phyloP scores from a whole-genome alignment of 30 jellyfish, hydroid and myxozoan species.

The Rhopilema esculentum region DNA sequence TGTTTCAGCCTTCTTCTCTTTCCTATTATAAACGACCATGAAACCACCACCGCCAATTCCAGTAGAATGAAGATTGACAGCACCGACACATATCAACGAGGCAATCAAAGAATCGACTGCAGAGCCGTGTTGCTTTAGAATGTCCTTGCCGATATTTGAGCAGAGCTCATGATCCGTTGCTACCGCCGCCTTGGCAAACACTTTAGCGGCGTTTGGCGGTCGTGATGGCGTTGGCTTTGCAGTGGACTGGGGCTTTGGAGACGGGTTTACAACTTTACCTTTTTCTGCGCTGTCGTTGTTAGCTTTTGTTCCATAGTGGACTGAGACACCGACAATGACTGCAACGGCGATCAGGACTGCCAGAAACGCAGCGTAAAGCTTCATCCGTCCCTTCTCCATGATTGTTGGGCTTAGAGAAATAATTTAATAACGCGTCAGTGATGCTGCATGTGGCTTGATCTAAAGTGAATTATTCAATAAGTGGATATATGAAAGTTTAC shows the following conservation, averaged over 20 bases:
- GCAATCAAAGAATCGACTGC: slow-evolving; percentile 95
- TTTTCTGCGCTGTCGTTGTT: not conserved
- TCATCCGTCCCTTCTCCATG: slow-evolving; percentile 45
- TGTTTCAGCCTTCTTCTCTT: slow-evolving; percentile 66
- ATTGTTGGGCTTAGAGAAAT: slow-evolving; percentile 23
- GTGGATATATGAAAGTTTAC: no score
- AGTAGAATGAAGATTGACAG: slow-evolving; percentile 80
- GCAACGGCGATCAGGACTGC: slow-evolving; percentile 36
- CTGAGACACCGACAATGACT: slow-evolving; percentile 56
- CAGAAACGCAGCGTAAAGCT: slow-evolving; percentile 34
- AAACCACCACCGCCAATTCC: slow-evolving; percentile 99
- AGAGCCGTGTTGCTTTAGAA: slow-evolving; percentile 76
- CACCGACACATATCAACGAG: slow-evolving; percentile 86
- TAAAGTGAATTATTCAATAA: not conserved
- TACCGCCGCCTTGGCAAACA: slow-evolving; percentile 75
- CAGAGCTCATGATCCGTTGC: slow-evolving; percentile 80
- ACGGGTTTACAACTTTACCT: slow-evolving; percentile 3
- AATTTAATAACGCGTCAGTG: not conserved
- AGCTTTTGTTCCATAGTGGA: slow-evolving; percentile 51
- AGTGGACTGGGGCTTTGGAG: not conserved
- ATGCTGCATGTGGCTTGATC: not conserved
- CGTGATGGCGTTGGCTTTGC: slow-evolving; percentile 19
- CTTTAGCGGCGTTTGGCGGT: slow-evolving; percentile 62
- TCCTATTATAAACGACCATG: slow-evolving; percentile 81
- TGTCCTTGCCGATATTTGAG: slow-evolving; percentile 82